Conservation (phyloP, 2,797 vertebrate species). For the Scolopax rusticola region DNA sequence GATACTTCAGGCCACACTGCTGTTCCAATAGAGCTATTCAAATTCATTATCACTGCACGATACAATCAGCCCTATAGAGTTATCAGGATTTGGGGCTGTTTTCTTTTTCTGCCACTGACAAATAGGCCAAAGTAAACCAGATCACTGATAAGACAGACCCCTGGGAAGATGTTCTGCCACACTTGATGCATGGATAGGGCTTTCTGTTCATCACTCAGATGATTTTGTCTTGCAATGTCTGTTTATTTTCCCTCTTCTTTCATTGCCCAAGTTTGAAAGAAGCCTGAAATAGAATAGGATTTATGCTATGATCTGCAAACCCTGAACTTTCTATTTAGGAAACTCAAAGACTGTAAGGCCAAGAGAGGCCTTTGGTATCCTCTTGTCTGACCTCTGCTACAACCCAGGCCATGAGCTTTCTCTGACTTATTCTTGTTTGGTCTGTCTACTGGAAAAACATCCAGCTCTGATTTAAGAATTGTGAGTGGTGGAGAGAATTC, state of each 20-base stretch:
- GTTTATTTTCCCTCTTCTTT: conserved; percentile 62
- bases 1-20: conserved; percentile 27
- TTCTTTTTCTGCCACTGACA: conserved; percentile 77
- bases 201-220: conserved; percentile 54
- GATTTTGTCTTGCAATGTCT: conserved; percentile 41
- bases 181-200: conserved; percentile 40
- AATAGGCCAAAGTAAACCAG: conserved; percentile 72
- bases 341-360: neutral
- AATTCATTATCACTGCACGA: conserved; percentile 60
- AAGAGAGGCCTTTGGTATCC: neutral
- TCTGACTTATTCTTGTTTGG: conserved; percentile 63
- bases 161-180: conserved; percentile 55
- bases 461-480: conserved; percentile 39
- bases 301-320: conserved; percentile 14
- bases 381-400: conserved; percentile 52
- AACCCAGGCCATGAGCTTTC: conserved; percentile 39
- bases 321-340: conserved; percentile 44
- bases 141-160: conserved; percentile 76
- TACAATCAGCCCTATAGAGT: conserved; percentile 63
- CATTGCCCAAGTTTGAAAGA: conserved; percentile 43
- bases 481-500: neutral
- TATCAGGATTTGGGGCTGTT: conserved; percentile 69
- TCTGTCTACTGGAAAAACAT: conserved; percentile 60
- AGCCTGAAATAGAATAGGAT: conserved; percentile 57
- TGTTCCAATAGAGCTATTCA: conserved; percentile 47